Evolutionary conservation across 2,888 invertebrate genomes (phyloP).

Genomic region (Eupithecia tripunctaria): DNA sequence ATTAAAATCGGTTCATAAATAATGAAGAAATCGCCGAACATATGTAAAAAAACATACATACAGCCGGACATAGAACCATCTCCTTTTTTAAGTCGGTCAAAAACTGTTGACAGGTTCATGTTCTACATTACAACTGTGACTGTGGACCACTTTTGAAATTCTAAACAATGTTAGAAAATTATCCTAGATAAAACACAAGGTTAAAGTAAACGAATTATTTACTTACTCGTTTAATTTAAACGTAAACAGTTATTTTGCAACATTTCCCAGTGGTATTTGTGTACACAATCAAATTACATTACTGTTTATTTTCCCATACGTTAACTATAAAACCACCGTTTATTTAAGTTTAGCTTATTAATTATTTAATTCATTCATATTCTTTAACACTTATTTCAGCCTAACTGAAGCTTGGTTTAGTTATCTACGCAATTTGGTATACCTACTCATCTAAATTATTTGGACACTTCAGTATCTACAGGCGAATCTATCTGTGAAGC

Average conservation of each 20-base stretch:
- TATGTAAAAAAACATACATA: too few species aligned
- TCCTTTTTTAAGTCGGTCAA: too few species aligned
- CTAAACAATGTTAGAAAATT: slow-evolving; percentile 27
- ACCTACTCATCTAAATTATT: too few species aligned
- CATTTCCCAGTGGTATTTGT: slow-evolving; percentile 46
- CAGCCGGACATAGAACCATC: too few species aligned
- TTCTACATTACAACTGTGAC: too few species aligned
- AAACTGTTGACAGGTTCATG: too few species aligned
- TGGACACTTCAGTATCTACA: too few species aligned
- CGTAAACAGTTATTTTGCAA: slow-evolving; percentile 41
- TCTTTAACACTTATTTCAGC: background rate
- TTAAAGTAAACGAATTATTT: slow-evolving; percentile 57
- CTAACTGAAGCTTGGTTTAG: background rate
- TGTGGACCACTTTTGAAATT: background rate
- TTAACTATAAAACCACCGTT: background rate
- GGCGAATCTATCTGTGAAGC: too few species aligned
- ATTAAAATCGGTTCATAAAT: too few species aligned
- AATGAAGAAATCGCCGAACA: too few species aligned
- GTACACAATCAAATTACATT: slow-evolving; percentile 37
- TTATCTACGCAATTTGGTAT: too few species aligned
- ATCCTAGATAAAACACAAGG: slow-evolving; percentile 44
- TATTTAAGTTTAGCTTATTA: background rate
- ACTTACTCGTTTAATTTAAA: slow-evolving; percentile 60
- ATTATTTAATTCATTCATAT: background rate
- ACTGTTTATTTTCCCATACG: background rate